Evolutionary conservation across 2,113 vertebrate genomes (phyloP).

Genomic region (Scomber japonicus): DNA sequence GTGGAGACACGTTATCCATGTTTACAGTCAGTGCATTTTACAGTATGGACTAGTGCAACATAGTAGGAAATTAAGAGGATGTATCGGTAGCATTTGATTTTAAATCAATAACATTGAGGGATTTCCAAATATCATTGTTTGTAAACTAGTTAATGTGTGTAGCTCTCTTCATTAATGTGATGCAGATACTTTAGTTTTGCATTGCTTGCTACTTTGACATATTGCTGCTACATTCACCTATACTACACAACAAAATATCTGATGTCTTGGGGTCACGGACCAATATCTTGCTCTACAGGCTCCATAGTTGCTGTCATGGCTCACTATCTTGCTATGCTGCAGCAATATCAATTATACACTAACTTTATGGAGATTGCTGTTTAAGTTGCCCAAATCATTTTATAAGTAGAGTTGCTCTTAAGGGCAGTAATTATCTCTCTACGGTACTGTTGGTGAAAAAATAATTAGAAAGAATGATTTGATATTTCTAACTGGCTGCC

Average conservation of each 20-base stretch:
- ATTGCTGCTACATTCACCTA: not conserved
- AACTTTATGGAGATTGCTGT: constrained; percentile 49
- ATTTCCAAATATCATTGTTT: constrained; percentile 12
- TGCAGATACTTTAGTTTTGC: not conserved
- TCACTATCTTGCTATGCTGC: constrained; percentile 22
- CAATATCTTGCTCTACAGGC: not conserved
- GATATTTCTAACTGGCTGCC: constrained; percentile 42
- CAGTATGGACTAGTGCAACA: constrained; percentile 12
- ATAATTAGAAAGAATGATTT: constrained; percentile 61
- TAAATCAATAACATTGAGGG: not conserved
- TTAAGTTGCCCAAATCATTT: constrained; percentile 42
- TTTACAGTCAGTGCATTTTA: not conserved
- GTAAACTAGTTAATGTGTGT: not conserved
- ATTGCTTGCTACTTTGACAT: not conserved
- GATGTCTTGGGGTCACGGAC: not conserved
- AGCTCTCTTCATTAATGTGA: not conserved
- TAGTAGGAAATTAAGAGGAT: not conserved
- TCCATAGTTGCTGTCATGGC: constrained; percentile 2
- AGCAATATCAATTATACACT: constrained; percentile 58
- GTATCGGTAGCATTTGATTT: constrained; percentile 20
- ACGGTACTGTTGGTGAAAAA: not conserved
- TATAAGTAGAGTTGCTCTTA: constrained; percentile 32
- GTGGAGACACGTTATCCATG: too few species aligned
- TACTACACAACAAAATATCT: constrained; percentile 19
- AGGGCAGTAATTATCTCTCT: constrained; percentile 56